Conservation (phyloP, 2,888 invertebrate species). For the Stictocephala bisonia region DNA sequence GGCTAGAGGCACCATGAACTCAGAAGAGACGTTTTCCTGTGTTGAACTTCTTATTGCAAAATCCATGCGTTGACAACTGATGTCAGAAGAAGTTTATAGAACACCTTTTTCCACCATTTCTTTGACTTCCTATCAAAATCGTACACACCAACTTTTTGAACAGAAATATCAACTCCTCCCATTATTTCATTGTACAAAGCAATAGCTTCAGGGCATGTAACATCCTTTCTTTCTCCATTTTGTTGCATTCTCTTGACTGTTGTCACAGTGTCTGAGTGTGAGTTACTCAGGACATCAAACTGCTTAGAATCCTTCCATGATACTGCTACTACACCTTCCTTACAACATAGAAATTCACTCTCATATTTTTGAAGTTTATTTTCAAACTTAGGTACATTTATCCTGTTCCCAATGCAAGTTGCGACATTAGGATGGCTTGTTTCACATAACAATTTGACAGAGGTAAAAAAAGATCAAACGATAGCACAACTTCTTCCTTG, state of each 20-base stretch:
- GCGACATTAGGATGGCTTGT: slow-evolving; percentile 53
- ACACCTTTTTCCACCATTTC: slow-evolving; percentile 61
- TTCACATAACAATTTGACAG: slow-evolving; percentile 50
- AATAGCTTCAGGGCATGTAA: slow-evolving; percentile 53
- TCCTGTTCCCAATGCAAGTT: slow-evolving; percentile 55
- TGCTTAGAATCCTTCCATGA: slow-evolving; percentile 61
- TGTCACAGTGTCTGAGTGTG: slow-evolving; percentile 49
- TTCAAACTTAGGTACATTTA: slow-evolving; percentile 51
- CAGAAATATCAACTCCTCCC: slow-evolving; percentile 60
- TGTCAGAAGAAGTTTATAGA: slow-evolving; percentile 58
- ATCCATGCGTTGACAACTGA: slow-evolving; percentile 58
- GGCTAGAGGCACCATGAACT: slow-evolving; percentile 47
- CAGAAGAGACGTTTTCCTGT: slow-evolving; percentile 46
- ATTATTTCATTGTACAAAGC: slow-evolving; percentile 56
- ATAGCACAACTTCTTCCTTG: slow-evolving; percentile 41
- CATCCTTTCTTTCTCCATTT: slow-evolving; percentile 57
- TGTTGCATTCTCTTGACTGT: slow-evolving; percentile 55
- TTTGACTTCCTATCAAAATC: slow-evolving; percentile 58
- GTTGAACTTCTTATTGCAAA: slow-evolving; percentile 47
- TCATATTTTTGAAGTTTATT: slow-evolving; percentile 54
- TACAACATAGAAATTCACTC: slow-evolving; percentile 52
- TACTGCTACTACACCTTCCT: slow-evolving; percentile 53
- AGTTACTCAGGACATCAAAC: slow-evolving; percentile 59
- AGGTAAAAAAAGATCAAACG: slow-evolving; percentile 53
- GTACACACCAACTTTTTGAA: slow-evolving; percentile 59